Base-by-base conservation (phyloP, 1,140 invertebrate genomes). In the Rhagoletis pomonella region DNA sequence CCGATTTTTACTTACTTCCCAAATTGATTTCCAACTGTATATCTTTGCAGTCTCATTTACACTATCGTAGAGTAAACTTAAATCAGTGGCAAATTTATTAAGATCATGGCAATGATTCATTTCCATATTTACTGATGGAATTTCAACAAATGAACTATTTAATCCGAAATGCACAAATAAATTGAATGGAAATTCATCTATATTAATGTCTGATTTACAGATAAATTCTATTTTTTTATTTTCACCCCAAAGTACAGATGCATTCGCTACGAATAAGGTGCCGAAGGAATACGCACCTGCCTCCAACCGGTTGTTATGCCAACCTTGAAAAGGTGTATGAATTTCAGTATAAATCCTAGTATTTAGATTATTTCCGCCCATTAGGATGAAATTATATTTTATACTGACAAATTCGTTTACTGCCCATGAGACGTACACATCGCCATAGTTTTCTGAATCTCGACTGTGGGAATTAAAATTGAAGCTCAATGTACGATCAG, bases 251-350 rank as follows among this genome's bases (percentile, higher is more conserved):
- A 94, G 90, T 4, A 94, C 90, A 6, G 91, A 90, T 0, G 90
- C 91, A 88, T 94, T 94, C 4, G 91, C 88, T 42, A 91, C 88
- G 5, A 93, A 89, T 50, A 92, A 65, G 69, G 94, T 93, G 3
- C 90, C 85, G 6, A 85, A 19, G 77, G 91, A 89, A 9, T 92
- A 93, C 3, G 94, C 65, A 0, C 93, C 93, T 14, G 89, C 90
- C 89, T 94, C 94, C 0, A 97, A 93, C 29, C 95, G 95, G 29
- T 96, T 96, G 60, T 94, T 95, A 86, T 93, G 94, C 96, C 96
- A 97, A n/a, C 95, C 95, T 4, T 95, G 93, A 89, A 97, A 96
- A 0, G 96, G 96, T 1, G 96, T 97, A 1, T 94, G 92, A 10
- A 97, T 89, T 87, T 95, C 94, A 1, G 93, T 94, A 10, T 89